Percentiles rank a stretch among this genome's conserved stretches.
Evolutionary conservation across 23 tunicate genomes (phyloP).

Genomic region (Oikopleura dioica): DNA sequence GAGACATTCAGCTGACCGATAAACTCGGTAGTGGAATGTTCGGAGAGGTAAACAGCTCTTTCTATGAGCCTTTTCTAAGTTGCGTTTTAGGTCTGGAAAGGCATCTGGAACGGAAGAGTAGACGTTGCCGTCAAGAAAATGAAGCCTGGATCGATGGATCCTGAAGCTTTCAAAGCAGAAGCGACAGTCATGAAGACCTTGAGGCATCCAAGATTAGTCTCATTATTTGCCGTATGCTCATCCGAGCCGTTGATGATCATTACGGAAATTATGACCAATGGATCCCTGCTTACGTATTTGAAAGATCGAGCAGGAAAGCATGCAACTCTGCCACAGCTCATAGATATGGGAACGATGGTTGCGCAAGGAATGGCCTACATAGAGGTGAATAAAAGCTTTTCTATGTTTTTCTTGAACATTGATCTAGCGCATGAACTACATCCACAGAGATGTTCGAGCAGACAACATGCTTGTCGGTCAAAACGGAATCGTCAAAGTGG

Average conservation of each 20-base stretch:
- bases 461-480: slow-evolving; percentile 94
- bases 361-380: slow-evolving; percentile 98
- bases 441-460: slow-evolving; percentile 94
- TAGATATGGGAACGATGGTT: slow-evolving; percentile 59
- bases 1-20: slow-evolving; percentile 37
- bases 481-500: slow-evolving; percentile 73
- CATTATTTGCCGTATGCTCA: slow-evolving; percentile 77
- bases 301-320: slow-evolving; percentile 48
- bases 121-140: slow-evolving; percentile 91
- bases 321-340: slow-evolving; percentile 18
- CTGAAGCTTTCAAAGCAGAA: slow-evolving; percentile 90
- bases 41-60: slow-evolving; percentile 32
- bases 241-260: slow-evolving; percentile 66
- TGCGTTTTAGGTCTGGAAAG: slow-evolving; percentile 69
- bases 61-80: no score
- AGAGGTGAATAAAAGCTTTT: no score
- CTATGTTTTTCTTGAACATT: no score
- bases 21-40: slow-evolving; percentile 90
- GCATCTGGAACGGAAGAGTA: slow-evolving; percentile 71
- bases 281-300: slow-evolving; percentile 42
- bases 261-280: slow-evolving; percentile 59
- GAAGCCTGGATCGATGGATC: slow-evolving; percentile 83
- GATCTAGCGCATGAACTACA: slow-evolving; percentile 51
- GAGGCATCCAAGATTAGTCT: slow-evolving; percentile 81
- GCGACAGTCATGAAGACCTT: slow-evolving; percentile 96